These are phyloP conservation scores for Tetropium fuscum DNA, from an alignment of 2,888 invertebrate genomes.

Conservation along the genomic window DNA sequence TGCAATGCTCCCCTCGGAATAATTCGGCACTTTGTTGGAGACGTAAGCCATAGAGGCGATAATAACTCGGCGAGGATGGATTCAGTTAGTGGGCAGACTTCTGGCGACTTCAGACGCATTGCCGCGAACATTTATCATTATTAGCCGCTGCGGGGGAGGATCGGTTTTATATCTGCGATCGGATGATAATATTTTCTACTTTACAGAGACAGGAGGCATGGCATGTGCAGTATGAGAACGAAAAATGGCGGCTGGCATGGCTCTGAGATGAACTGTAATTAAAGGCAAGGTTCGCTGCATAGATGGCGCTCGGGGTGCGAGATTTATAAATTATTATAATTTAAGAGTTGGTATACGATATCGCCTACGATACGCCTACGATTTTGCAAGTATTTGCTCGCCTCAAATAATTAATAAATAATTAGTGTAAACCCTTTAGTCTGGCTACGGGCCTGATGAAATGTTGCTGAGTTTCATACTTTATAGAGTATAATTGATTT, in stretches of 20 bases:
- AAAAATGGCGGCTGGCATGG: constrained; percentile 37
- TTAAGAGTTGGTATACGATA: background rate
- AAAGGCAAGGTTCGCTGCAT: too few species aligned
- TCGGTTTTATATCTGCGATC: constrained; percentile 40
- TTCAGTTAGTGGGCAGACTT: constrained; percentile 20
- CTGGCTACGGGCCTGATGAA: too few species aligned
- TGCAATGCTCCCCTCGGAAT: constrained; percentile 44
- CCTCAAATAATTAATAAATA: too few species aligned
- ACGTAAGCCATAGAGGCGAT: constrained; percentile 29
- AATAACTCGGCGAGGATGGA: constrained; percentile 14
- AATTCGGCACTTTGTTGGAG: constrained; percentile 58
- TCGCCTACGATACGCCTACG: background rate
- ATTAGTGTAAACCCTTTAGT: too few species aligned
- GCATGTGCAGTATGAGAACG: constrained; percentile 29
- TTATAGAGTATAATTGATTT: too few species aligned
- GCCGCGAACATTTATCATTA: constrained; percentile 47
- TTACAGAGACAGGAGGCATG: constrained; percentile 46
- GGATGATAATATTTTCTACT: constrained; percentile 52
- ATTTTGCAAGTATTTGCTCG: too few species aligned
- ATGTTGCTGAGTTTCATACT: too few species aligned
- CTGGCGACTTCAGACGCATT: constrained; percentile 26
- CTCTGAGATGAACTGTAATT: too few species aligned
- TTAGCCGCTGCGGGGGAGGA: constrained; percentile 42
- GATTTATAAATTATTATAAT: too few species aligned
- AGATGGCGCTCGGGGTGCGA: too few species aligned